phyloP scores from a whole-genome alignment of 2,797 vertebrate genomes.

The Telmatherina bonti region DNA sequence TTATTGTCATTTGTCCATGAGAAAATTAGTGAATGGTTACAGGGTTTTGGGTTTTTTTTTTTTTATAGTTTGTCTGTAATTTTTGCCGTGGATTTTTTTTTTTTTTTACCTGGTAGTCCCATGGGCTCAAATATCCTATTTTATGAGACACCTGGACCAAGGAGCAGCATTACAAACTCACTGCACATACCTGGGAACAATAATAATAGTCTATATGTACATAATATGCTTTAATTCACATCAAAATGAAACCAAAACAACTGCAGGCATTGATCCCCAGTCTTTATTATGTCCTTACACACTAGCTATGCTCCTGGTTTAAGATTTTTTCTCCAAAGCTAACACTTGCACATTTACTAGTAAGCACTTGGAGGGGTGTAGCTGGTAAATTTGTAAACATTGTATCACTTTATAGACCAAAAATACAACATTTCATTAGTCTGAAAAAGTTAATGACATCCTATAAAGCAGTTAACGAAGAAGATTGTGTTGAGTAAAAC shows the following conservation, averaged over 20 bases:
- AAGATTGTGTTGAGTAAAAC: neutral
- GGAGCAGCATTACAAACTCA: neutral
- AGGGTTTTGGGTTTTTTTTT: constrained; percentile 1
- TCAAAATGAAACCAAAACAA: neutral
- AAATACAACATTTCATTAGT: neutral
- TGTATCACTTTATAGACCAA: neutral
- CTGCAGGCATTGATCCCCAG: neutral
- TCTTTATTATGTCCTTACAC: neutral
- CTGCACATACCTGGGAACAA: too few species aligned
- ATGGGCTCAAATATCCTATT: neutral
- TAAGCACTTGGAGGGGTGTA: too few species aligned
- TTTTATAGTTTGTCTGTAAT: neutral
- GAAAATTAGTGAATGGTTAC: neutral
- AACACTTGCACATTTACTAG: too few species aligned
- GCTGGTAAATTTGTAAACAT: neutral
- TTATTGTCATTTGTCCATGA: constrained; percentile 3
- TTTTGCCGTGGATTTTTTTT: constrained; percentile 1
- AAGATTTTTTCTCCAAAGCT: too few species aligned
- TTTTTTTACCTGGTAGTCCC: neutral
- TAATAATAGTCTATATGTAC: neutral
- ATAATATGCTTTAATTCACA: neutral
- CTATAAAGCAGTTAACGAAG: neutral
- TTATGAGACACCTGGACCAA: neutral
- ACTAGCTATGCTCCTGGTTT: neutral
- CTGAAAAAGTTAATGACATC: neutral